Base-by-base conservation (phyloP, 2,113 vertebrate genomes). In the Ploceus nigricollis region DNA sequence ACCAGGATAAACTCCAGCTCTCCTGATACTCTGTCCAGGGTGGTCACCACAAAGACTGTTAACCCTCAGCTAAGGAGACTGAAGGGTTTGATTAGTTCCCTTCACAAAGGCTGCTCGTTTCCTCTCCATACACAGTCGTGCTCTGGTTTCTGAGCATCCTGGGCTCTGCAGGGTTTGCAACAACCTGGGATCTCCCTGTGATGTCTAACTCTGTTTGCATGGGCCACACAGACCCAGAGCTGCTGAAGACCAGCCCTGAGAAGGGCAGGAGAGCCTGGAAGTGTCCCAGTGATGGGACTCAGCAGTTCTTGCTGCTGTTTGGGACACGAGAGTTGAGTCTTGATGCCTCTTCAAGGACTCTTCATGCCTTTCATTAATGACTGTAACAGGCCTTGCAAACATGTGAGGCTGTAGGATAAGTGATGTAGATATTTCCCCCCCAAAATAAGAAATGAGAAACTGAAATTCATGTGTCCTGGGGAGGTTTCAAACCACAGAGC, bases 61-160 rank as follows among this genome's bases (percentile, higher is more conserved):
- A 90, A 51, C 76, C 56, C 71, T 90, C 24, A 33, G 76, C 68
- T 71, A 60, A 53, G 71, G 61, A 64, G 71, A 56, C 37, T 47
- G 64, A 68, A 90, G 53, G 17, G 28, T 70, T 86, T 63, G 79
- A 83, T 86, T 78, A 73, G 57, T 71, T 88, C 54, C 22, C 23
- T 56, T 31, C 31, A 30, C 30, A 37, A 78, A 58, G 10, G 68
- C 44, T 82, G 82, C 64, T 80, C 45, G n/a, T 88, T 88, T 93
- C 60, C 51, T 56, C n/a, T 81, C 64, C 2, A 0, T 7, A 17
- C 0, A 7, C 1, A 2, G 30, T 7, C 37, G 11, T 68, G 54
- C 25, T 53, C 68, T 94, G 58, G 50, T 58, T 90, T 47, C 71
- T 45, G 68, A 80, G 63, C 63, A 70, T 31, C 45, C 50, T 0